phyloP scores from a whole-genome alignment of 2,113 vertebrate genomes.

The Spizaetus ornatus region DNA sequence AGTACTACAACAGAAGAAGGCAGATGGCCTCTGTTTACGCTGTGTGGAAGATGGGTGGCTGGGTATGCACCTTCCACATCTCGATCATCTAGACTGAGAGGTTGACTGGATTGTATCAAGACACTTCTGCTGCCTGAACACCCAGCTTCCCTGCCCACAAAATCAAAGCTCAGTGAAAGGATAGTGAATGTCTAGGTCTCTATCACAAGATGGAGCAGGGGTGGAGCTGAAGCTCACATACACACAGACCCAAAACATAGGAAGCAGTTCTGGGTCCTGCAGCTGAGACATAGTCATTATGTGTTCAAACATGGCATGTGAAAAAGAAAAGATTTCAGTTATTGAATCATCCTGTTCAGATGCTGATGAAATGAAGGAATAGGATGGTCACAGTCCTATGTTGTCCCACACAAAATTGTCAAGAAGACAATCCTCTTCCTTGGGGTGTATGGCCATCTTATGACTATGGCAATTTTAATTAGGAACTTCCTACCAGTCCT shows the following conservation, averaged over 20 bases:
- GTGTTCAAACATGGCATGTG: not conserved
- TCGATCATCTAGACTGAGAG: not conserved
- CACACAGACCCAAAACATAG: accelerated
- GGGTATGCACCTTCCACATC: not conserved
- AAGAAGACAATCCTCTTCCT: not conserved
- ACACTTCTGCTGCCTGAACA: not conserved
- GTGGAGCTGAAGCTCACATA: not conserved
- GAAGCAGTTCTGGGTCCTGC: not conserved
- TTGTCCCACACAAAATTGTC: not conserved
- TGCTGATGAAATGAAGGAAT: not conserved
- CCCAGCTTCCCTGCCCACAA: not conserved
- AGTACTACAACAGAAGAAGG: not conserved
- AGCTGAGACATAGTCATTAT: not conserved
- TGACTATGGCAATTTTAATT: not conserved
- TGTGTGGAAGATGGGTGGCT: not conserved
- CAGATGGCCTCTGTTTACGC: not conserved
- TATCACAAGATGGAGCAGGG: not conserved
- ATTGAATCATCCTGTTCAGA: not conserved
- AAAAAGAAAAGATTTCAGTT: not conserved
- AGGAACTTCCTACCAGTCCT: not conserved
- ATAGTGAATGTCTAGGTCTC: not conserved
- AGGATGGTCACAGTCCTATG: not conserved
- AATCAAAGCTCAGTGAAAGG: not conserved
- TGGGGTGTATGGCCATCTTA: not conserved
- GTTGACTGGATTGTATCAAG: not conserved